Conservation (phyloP, 2,888 invertebrate genomes). For the Cheilosia urbana region DNA sequence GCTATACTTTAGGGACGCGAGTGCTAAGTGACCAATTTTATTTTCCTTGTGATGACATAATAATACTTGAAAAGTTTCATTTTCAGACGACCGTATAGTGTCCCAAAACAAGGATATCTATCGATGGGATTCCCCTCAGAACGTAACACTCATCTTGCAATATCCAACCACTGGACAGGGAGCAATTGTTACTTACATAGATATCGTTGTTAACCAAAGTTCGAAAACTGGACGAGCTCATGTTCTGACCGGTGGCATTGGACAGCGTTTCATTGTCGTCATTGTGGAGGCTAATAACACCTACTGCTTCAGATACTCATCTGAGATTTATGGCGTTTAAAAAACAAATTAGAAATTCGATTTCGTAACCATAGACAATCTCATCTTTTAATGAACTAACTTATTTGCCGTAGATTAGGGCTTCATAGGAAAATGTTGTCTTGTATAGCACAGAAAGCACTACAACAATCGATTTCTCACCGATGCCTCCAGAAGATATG, state of each 20-base stretch:
- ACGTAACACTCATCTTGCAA: constrained; percentile 64
- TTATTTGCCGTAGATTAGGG: constrained; percentile 33
- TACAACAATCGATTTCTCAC: constrained; percentile 36
- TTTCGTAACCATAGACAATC: background rate
- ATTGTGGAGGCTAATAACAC: constrained; percentile 73
- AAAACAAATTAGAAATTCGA: background rate
- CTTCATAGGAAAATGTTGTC: constrained; percentile 22
- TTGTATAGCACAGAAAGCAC: constrained; percentile 36
- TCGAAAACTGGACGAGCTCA: constrained; percentile 71
- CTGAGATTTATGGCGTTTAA: constrained; percentile 64
- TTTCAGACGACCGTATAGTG: constrained; percentile 70
- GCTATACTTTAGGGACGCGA: constrained; percentile 29
- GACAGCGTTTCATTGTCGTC: constrained; percentile 66
- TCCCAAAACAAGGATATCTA: constrained; percentile 49
- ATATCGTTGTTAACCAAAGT: constrained; percentile 75
- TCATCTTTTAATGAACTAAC: background rate
- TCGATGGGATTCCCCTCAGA: constrained; percentile 56
- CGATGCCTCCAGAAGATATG: constrained; percentile 48
- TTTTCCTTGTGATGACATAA: background rate
- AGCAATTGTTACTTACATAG: constrained; percentile 70
- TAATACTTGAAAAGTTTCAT: background rate
- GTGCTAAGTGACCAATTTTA: constrained; percentile 6
- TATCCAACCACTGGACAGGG: constrained; percentile 75
- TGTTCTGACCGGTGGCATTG: constrained; percentile 76
- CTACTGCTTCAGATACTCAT: constrained; percentile 53